Conservation (phyloP, 37 sponge, comb jelly and placozoan species). For the Hormiphora californensis region DNA sequence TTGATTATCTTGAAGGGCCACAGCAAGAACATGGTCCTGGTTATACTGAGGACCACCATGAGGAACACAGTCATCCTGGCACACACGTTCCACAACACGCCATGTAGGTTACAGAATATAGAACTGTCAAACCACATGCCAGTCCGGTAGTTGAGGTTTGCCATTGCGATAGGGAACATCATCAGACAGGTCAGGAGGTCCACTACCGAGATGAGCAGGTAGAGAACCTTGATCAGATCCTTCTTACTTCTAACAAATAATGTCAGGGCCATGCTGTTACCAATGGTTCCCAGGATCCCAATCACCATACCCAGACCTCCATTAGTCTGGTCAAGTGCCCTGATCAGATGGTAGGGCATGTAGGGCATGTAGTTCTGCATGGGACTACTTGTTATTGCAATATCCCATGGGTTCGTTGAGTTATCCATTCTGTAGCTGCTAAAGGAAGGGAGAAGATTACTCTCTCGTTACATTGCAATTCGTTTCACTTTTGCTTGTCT, state of each 20-base stretch:
- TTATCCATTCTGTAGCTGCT: too few species aligned
- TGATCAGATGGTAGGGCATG: neutral
- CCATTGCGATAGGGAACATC: conserved; percentile 13
- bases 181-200: neutral
- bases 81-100: conserved; percentile 19
- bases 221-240: conserved; percentile 34
- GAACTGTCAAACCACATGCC: neutral
- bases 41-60: conserved; percentile 22
- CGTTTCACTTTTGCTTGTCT: too few species aligned
- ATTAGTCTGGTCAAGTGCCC: conserved; percentile 8
- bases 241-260: conserved; percentile 31
- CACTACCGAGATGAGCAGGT: neutral
- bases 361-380: too few species aligned
- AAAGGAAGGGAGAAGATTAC: too few species aligned
- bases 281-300: neutral
- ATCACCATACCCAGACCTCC: neutral
- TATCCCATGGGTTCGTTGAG: too few species aligned
- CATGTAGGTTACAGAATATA: conserved; percentile 48
- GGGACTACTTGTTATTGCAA: too few species aligned
- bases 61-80: conserved; percentile 37
- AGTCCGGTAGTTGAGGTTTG: neutral
- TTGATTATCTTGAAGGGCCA: conserved; percentile 10
- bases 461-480: too few species aligned
- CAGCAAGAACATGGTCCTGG: neutral
- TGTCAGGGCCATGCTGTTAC: conserved; percentile 9